These are phyloP conservation scores for Linepithema humile DNA, from an alignment of 1,140 invertebrate species.

Conservation along the genomic window DNA sequence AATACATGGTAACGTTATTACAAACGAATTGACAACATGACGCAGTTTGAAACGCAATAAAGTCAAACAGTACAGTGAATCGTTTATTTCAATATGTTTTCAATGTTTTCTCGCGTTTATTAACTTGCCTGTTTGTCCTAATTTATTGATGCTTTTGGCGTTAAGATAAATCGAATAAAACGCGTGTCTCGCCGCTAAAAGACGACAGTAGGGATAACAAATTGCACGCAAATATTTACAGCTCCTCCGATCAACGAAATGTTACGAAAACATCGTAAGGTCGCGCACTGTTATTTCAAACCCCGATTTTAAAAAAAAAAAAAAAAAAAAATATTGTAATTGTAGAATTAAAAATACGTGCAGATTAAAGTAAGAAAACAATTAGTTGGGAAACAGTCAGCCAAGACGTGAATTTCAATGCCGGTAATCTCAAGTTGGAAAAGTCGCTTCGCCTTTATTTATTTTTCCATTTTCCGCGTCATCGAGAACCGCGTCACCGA, in stretches of 20 bases:
- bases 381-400: background rate
- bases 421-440: too few species aligned
- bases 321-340: background rate
- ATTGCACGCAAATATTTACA: background rate
- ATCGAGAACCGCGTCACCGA: background rate
- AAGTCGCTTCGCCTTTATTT: too few species aligned
- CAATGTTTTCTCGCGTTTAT: constrained; percentile 18
- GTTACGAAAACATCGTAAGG: too few species aligned
- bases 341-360: background rate
- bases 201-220: background rate
- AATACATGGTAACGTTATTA: constrained; percentile 29
- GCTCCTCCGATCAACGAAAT: background rate
- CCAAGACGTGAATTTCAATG: constrained; percentile 7
- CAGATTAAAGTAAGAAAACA: background rate
- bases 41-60: constrained; percentile 11
- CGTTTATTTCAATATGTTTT: background rate
- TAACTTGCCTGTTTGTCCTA: background rate
- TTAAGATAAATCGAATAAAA: background rate
- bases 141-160: constrained; percentile 40
- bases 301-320: too few species aligned
- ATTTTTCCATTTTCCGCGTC: background rate
- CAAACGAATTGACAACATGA: constrained; percentile 3
- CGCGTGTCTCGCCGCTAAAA: background rate
- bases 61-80: background rate
- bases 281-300: too few species aligned